Evolutionary conservation across 1,140 invertebrate species (phyloP).

Genomic region (Drosophila rufa): DNA sequence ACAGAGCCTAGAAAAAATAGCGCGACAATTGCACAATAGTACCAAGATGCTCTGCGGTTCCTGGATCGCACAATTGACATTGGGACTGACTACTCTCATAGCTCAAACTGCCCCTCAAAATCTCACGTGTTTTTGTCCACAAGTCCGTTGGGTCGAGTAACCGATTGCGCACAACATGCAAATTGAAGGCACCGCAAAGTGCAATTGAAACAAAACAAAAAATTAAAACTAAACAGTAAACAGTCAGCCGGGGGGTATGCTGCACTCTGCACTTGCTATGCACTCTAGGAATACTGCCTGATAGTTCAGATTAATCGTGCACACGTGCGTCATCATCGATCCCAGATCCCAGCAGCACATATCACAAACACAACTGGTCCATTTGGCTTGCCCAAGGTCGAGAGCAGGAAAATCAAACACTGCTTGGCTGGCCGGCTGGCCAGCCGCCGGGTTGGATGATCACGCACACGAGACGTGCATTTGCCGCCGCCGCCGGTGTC

Average conservation of each 20-base stretch:
- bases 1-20: neutral
- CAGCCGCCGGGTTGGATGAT: slow-evolving; percentile 17
- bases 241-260: neutral
- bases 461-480: slow-evolving; percentile 26
- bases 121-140: slow-evolving; percentile 17
- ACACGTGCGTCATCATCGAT: slow-evolving; percentile 29
- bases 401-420: slow-evolving; percentile 28
- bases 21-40: slow-evolving; percentile 14
- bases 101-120: neutral
- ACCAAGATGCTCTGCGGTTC: slow-evolving; percentile 13
- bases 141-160: neutral
- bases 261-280: neutral
- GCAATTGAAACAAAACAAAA: neutral
- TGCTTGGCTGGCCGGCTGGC: neutral
- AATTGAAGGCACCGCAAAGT: slow-evolving; percentile 7
- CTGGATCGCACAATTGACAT: slow-evolving; percentile 15
- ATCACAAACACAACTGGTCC: slow-evolving; percentile 29
- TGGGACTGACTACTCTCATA: neutral
- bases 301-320: neutral
- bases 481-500: neutral
- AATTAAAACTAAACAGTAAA: slow-evolving; percentile 3
- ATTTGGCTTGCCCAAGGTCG: slow-evolving; percentile 25
- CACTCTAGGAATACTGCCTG: neutral
- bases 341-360: slow-evolving; percentile 13
- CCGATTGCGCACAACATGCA: neutral